Base-by-base conservation (phyloP, 1,140 invertebrate genomes). In the Zaprionus gabonicus region DNA sequence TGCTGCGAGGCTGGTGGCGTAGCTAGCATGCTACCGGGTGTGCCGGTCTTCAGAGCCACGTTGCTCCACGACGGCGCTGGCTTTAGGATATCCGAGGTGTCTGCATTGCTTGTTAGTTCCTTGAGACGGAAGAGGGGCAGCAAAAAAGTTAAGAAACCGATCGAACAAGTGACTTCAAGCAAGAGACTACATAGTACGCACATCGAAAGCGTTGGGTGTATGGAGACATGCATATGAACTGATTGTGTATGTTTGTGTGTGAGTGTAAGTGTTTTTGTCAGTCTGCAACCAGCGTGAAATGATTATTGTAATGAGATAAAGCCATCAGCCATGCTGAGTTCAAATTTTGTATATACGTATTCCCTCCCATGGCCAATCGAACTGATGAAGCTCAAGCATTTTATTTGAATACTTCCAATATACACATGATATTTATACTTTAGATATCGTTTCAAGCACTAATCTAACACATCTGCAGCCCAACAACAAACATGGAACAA, bases 21-120 rank as follows among this genome's bases (percentile, higher is more conserved):
- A 28, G 65, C 76, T 34, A 79, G 28, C 49, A 55, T 65, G 58
- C 36, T 77, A 41, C 63, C 71, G 9, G 81, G 41, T 23, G 79
- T 44, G 3, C 78, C 90, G 0, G 85, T 68, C 56, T 90, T 92
- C 25, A 91, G 66, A 17, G 92, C 88, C 59, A 93, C 88, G 76
- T 93, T 93, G 56, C 82, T 91, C 92, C 92, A 93, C 1, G 92
- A 93, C 17, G 92, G 92, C 27, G 92, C 92, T 1, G 88, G 82
- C 71, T 93, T 93, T 55, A 93, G 63, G 51, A 93, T 66, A 60
- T 93, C 92, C 10, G 83, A 57, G 31, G 78, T 63, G 7, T 85
- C 91, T 36, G 80, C 60, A 41, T 28, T 76, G 46, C 69, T 71
- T 12, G 65, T 82, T 6, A 88, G 85, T 66, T 88, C 84, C 84